Conservation (phyloP, 1,140 invertebrate species). For the Contarinia nasturtii region DNA sequence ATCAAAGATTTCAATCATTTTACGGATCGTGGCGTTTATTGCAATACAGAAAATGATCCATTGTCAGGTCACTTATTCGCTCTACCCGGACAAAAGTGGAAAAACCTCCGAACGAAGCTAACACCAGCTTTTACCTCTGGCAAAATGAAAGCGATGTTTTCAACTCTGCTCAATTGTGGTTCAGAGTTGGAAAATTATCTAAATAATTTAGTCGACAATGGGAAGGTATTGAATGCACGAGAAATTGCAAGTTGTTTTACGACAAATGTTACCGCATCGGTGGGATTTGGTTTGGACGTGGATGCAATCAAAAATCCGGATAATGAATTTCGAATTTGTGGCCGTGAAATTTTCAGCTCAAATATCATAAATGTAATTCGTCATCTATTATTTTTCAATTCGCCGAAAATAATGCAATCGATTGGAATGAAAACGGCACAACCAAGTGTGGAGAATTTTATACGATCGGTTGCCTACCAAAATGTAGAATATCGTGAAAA, state of each 20-base stretch:
- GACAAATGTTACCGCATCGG: constrained; percentile 25
- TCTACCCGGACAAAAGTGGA: constrained; percentile 27
- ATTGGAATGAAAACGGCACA: constrained; percentile 21
- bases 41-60: constrained; percentile 17
- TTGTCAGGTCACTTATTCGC: constrained; percentile 25
- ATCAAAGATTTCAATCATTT: constrained; percentile 25
- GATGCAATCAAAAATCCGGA: not conserved
- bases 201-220: not conserved
- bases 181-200: constrained; percentile 6
- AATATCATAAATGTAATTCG: not conserved
- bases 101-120: constrained; percentile 26
- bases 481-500: constrained; percentile 30
- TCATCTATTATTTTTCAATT: not conserved
- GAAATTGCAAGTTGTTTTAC: constrained; percentile 22
- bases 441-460: constrained; percentile 26
- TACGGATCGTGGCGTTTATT: constrained; percentile 21
- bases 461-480: constrained; percentile 29
- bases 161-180: constrained; percentile 17
- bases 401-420: not conserved
- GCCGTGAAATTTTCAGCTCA: not conserved
- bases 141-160: constrained; percentile 29
- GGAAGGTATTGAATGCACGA: constrained; percentile 13
- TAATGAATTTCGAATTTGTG: not conserved
- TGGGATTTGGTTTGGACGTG: constrained; percentile 19
- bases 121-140: constrained; percentile 27